Base-by-base conservation (phyloP, 2,888 invertebrate genomes). In the Tricholauxania praeusta region DNA sequence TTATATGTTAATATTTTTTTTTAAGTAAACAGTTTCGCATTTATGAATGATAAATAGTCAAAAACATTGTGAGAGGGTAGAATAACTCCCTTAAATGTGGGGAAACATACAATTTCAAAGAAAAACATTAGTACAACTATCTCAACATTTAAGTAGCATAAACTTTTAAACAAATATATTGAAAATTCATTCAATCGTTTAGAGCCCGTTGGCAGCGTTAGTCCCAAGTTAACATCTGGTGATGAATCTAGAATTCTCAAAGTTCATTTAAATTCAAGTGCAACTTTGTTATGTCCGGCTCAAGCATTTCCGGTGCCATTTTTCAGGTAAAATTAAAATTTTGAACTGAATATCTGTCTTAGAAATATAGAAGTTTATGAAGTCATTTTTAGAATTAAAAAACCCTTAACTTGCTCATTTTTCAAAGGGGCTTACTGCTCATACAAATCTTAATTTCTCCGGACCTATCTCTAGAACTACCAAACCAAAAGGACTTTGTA, bases 281-380 rank as follows among this genome's bases (percentile, higher is more conserved):
- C 92, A 78, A 91, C 91, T 74, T 81, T 92, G 73, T 87, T 91
- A 70, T 92, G 92, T 83, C 91, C 91, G 67, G 91, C 91, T 32
- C 91, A 92, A 88, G 92, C 91, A 79, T 92, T 90, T 88, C 92
- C 92, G 74, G 90, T 92, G 79, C 92, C 93, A 68, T 89, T 90
- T 84, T 92, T 90, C 90, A 92, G 93, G 93, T 93, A 92, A 90
- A 90, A 73, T 22, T 4, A 71, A 39, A 53, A 59, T 28, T 60
- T 53, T 22, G 15, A 12, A 59, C 2, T 22, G 2, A 14, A 19
- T 8, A 10, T 22, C n/a, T 32, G 32, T 2, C 3, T n/a, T 22
- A 17, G 12, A 17, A 8, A 19, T 59, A 19, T 19, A 28, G 57
- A 1, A 2, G 8, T 32, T 5, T 10, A 0, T 3, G 32, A 14